Base-by-base conservation (phyloP, 2,797 vertebrate genomes). In the Propithecus perrieri region DNA sequence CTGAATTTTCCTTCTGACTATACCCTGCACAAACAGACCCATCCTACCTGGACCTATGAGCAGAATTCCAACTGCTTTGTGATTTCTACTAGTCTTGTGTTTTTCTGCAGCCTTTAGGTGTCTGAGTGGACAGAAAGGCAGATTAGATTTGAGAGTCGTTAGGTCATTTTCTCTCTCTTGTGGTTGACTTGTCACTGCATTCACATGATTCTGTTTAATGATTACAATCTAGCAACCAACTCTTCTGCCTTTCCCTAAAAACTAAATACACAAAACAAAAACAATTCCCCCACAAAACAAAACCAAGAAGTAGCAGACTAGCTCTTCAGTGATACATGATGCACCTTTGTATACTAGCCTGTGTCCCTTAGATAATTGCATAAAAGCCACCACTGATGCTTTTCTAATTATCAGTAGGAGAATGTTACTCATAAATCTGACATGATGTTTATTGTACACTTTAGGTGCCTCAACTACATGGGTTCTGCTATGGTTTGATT, bases 351-450 rank as follows among this genome's bases (percentile, higher is more conserved):
- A 69, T 48, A 67, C 50, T 88, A 48, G 81, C 9, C 72, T 86
- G 0, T 79, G 55, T 83, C 86, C 41, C 26, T 89, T 69, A 81
- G 89, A 46, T 78, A 43, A 41, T 69, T 74, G 46, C 67, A 38
- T 92, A 24, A 87, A 92, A 95, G 38, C 78, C 76, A 26, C 28
- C 26, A 46, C 41, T 89, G 95, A 95, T 87, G 59, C 43, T 81
- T 95, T 96, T 80, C 95, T 88, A 95, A 30, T 93, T 96, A 96
- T 94, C 85, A 91, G 65, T 86, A 89, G 65, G 93, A 96, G 74
- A 97, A 92, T 80, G 65, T 91, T 93, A 75, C 85, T 94, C 92
- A 35, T 96, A 57, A 81, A 81, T 59, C 7, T 59, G 57, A 96
- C 95, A 43, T 63, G 59, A 50, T 69, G 41, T 96, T 98, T 96